Evolutionary conservation across 2,113 vertebrate genomes (phyloP).

Genomic region (Mugil cephalus): DNA sequence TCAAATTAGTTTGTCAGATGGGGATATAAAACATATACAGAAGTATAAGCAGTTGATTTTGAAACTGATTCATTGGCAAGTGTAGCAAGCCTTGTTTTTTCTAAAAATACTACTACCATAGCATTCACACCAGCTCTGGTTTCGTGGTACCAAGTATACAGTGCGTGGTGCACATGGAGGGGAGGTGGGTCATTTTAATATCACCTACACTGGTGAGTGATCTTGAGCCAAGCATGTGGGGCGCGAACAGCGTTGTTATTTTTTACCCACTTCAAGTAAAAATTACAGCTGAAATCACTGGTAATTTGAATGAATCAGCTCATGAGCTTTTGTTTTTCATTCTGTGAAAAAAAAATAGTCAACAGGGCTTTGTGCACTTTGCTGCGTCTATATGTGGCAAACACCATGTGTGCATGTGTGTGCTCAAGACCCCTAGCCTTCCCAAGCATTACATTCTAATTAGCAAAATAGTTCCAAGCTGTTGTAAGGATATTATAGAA

Average conservation of each 20-base stretch:
- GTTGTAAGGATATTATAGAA: no score
- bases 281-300: constrained; percentile 1
- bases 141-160: background rate
- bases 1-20: no score
- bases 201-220: background rate
- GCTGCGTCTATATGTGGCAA: no score
- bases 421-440: no score
- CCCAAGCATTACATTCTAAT: no score
- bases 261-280: background rate
- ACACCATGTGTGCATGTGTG: no score
- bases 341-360: background rate
- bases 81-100: no score
- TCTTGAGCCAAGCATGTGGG: background rate
- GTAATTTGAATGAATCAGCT: background rate
- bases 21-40: no score
- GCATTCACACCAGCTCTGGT: background rate
- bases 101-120: background rate
- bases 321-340: background rate
- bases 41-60: no score
- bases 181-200: background rate
- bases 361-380: no score
- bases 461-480: no score
- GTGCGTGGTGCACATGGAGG: background rate
- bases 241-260: background rate
- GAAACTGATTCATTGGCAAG: no score